Base-by-base conservation (phyloP, 2,113 vertebrate genomes). In the Pachyramphus minor region DNA sequence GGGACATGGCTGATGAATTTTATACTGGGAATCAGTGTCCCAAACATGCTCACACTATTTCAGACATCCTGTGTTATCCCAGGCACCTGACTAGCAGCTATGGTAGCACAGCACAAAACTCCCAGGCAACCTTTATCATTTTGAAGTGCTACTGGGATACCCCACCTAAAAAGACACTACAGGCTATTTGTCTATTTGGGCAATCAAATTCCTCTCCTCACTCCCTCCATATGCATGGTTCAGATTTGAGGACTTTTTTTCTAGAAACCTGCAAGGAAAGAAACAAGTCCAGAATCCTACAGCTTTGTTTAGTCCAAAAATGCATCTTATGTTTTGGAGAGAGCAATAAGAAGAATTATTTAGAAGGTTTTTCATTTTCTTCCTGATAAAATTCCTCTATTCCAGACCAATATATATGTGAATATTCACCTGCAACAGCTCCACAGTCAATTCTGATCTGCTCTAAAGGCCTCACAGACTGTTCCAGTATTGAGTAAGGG, bases 301-400 rank as follows among this genome's bases (percentile, higher is more conserved):
- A 42, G 4, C 33, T 84, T 64, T 68, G 16, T 60, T 89, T 47
- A 58, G 3, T 63, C 16, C 19, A 45, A 45, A 73, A 71, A 27
- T 1, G 0, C 6, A 53, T 37, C 18, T 81, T 49, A 42, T 1
- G 2, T 28, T 89, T n/a, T 18, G 19, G 17, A 35, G n/a, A 63
- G 17, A 90, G 8, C 21, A 66, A 27, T 52, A 80, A 66, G 14
- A 49, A 85, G 2, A 78, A 84, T 37, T 53, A 58, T 45, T 74
- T 24, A 25, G 22, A 37, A 77, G 18, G 7, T 42, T 84, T 56
- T 84, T 35, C 68, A 55, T 66, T 79, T 35, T 75, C 62, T 60
- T 12, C 13, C 17, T 64, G 31, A 72, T 23, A 28, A 20, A 86
- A 63, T 81, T 68, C 27, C 47, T 50, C 64, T 71, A 6, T 55